A percentile compares a stretch with the other conserved stretches of the same genome.
phyloP scores from a whole-genome alignment of 2,888 invertebrate genomes.

The Tolmerus cingulatus region DNA sequence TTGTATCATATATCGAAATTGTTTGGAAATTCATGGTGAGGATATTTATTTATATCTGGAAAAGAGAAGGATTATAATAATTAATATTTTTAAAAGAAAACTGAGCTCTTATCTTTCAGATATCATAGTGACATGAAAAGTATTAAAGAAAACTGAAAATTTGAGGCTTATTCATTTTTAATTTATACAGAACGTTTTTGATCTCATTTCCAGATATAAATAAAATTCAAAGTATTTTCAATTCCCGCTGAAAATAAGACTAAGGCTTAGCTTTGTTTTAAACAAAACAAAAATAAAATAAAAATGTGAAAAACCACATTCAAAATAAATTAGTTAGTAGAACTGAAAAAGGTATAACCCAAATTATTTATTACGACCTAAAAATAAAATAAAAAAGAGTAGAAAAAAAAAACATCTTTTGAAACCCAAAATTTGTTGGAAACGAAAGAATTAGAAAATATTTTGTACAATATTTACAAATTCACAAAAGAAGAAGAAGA shows the following conservation, averaged over 20 bases:
- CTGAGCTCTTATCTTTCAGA: no score
- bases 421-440: not conserved
- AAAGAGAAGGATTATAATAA: not conserved
- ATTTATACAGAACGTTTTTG: not conserved
- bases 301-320: not conserved
- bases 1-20: not conserved
- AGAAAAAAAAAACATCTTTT: not conserved
- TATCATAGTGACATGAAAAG: no score
- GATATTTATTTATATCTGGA: constrained; percentile 27
- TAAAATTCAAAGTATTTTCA: not conserved
- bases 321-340: not conserved
- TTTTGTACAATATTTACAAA: not conserved
- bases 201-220: not conserved
- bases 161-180: no score
- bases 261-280: not conserved
- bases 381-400: not conserved
- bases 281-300: not conserved
- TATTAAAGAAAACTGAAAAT: not conserved
- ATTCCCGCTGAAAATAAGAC: not conserved
- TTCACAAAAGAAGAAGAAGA: not conserved
- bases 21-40: not conserved
- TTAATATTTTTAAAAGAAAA: no score
- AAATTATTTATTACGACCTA: not conserved
- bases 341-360: not conserved
- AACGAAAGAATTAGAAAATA: not conserved